phyloP scores from a whole-genome alignment of 2,113 vertebrate species.

The Thomomys bottae region DNA sequence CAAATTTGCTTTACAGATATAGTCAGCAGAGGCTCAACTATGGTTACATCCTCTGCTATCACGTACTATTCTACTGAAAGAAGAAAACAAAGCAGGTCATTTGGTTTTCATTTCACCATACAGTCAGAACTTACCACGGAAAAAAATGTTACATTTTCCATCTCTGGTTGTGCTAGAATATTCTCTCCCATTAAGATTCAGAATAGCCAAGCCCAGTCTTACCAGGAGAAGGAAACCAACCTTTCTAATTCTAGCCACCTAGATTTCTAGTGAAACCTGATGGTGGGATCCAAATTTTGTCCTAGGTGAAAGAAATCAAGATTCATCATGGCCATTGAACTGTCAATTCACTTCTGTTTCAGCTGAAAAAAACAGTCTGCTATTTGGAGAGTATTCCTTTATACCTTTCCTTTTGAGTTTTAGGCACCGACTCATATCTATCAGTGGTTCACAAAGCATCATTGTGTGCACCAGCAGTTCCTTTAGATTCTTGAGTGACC shows the following conservation, averaged over 20 bases:
- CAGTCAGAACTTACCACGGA: not conserved
- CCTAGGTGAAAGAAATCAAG: not conserved
- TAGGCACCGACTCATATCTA: too few species aligned
- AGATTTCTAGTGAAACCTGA: not conserved
- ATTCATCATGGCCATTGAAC: not conserved
- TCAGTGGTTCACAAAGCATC: too few species aligned
- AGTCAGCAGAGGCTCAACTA: not conserved
- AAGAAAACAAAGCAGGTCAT: not conserved
- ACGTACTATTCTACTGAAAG: not conserved
- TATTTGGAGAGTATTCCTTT: too few species aligned
- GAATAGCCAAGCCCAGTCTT: not conserved
- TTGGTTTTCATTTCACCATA: not conserved
- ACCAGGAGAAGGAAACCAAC: not conserved
- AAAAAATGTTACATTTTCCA: not conserved
- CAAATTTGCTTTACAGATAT: not conserved
- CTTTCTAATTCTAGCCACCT: not conserved
- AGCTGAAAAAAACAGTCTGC: too few species aligned
- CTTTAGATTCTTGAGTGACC: too few species aligned
- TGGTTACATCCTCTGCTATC: not conserved
- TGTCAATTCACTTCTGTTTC: not conserved
- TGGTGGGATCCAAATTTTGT: not conserved
- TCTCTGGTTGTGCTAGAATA: not conserved
- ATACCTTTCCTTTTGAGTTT: too few species aligned
- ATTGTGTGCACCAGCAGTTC: too few species aligned
- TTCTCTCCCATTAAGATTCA: not conserved